phyloP scores from a whole-genome alignment of 2,797 vertebrate species.

The Ctenopoma kingsleyae region DNA sequence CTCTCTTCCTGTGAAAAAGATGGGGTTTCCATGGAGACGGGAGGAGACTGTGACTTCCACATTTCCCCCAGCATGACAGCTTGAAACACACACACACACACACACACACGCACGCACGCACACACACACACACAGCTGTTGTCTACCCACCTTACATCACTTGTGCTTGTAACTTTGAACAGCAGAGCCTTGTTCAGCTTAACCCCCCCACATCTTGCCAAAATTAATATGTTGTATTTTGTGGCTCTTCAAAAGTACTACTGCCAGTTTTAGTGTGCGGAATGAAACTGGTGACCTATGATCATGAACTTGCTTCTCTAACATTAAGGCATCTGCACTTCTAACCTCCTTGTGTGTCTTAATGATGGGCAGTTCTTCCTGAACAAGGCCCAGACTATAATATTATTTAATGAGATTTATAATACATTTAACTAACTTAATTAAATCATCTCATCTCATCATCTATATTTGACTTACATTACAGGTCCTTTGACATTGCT shows the following conservation, averaged over 20 bases:
- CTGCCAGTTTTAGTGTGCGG: not conserved
- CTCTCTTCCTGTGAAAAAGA: slow-evolving; percentile 78
- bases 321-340: slow-evolving; percentile 17
- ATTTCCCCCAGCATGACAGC: slow-evolving; percentile 75
- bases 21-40: slow-evolving; percentile 86
- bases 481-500: not conserved
- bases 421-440: not conserved
- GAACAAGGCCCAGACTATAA: not conserved
- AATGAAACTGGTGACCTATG: slow-evolving; percentile 12
- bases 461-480: not conserved
- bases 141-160: slow-evolving; percentile 50
- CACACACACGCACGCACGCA: slow-evolving; percentile 57
- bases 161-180: slow-evolving; percentile 61
- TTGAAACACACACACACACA: slow-evolving; percentile 64
- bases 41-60: slow-evolving; percentile 83
- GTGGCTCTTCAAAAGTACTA: slow-evolving; percentile 11
- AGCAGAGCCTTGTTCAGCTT: slow-evolving; percentile 45
- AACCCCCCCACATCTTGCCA: slow-evolving; percentile 38
- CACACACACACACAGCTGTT: slow-evolving; percentile 57
- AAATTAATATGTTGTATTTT: slow-evolving; percentile 33
- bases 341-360: not conserved
- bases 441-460: not conserved
- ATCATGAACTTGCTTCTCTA: slow-evolving; percentile 26
- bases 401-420: slow-evolving; percentile 13
- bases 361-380: not conserved